Base-by-base conservation (phyloP, 2,113 vertebrate genomes). In the Mormyrus lacerda region DNA sequence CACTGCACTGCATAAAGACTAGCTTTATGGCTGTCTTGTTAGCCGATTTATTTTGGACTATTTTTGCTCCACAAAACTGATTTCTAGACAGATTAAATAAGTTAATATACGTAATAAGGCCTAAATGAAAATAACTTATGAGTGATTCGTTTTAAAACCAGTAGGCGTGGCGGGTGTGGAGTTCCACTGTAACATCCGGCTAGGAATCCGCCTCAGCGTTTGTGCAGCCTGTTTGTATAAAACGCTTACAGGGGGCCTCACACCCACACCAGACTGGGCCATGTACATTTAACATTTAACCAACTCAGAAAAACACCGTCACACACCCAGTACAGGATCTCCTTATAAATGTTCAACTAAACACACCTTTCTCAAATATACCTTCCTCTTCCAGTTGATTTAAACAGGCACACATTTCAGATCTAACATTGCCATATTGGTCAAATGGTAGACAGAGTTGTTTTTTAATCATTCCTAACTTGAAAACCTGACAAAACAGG, bases 361-460 rank as follows among this genome's bases (percentile, higher is more conserved):
- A 95, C 95, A 96, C 96, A 96, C 96, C 96, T 95, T 96, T 94
- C 93, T 92, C 95, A 96, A 96, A 96, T 92, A 96, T 90, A 94
- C 95, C 95, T 94, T 94, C 92, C 92, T 93, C n/a, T 91, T 83
- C 91, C 92, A 91, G 88, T 88, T 58, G 93, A 94, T 95, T 96
- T 95, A 96, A 96, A 93, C 92, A 21, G 92, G 90, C 92, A 92
- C 91, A 42, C 55, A 8, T 51, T 84, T 45, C 73, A 83, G 65
- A 4, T 31, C 17, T 61, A 84, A 19, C 39, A 24, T 24, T 48
- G 1, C 50, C 44, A 45, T 42, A 19, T 19, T 35, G 88, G 8
- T 42, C 35, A 65, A 13, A 31, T 19, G 50, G 48, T 42, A 83
- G 5, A 42, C 42, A 11, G 19, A 17, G 0, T 42, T 27, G 24